Evolutionary conservation across 2,113 vertebrate species (phyloP), one percentile per base, ranked within the genome.

Genomic region (Mus pahari): DNA sequence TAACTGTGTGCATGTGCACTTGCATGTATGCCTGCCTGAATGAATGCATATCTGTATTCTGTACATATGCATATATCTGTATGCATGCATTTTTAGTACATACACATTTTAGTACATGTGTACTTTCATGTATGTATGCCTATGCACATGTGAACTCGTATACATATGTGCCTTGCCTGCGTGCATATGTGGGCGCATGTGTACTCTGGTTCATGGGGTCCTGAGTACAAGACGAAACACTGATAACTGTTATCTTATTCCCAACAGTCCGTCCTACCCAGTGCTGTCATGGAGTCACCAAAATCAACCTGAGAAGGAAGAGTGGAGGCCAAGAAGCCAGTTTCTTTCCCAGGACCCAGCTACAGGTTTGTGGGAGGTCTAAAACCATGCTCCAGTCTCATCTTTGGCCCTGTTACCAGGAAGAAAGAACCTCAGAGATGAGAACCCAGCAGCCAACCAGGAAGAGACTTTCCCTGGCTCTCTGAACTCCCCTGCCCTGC

Each of bases 351-450:
- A 66, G 79, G 3, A 3, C 50, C 62, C 6, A 4, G 26, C 12
- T 66, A 5, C 12, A 36, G 48, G 58, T 22, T 45, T 12, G 3
- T 73, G 0, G 5, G 31, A 75, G 58, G 33, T 13, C 1, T 1
- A 36, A 60, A 86, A 9, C n/a, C 28, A 20, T 77, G 79, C 24
- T 42, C 26, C 28, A 60, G 39, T 42, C 64, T 4, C 31, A 6
- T 1, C 20, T 31, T 36, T 36, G 1, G 0, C 26, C 20, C 55
- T 81, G 64, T 20, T 3, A 0, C 1, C 3, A 26, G 36, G 53
- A 86, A 92, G 55, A 64, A 71, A 42, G 26, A 33, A 39, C 60
- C 13, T 36, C 22, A 62, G 94, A 81, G 64, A 36, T 5, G 64
- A 60, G 79, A 64, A 83, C 22, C 66, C 33, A 79, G 42, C 3